Evolutionary conservation across 92 coral and sea anemone species (phyloP).

Genomic region (Pocillopora meandrina): DNA sequence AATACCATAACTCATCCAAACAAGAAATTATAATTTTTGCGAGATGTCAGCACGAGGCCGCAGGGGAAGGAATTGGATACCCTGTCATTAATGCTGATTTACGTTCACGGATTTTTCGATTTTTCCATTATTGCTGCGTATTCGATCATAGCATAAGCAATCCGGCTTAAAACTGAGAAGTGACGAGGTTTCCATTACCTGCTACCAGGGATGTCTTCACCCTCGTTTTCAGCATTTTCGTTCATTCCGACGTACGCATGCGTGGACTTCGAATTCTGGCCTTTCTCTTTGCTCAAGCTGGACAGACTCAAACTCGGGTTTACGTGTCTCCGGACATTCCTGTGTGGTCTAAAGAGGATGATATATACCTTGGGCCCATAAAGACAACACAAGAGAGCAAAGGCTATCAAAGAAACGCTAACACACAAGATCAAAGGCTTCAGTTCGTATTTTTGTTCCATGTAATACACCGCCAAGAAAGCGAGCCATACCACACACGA

Average conservation of each 20-base stretch:
- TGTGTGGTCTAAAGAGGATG: conserved; percentile 82
- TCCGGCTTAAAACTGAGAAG: not conserved
- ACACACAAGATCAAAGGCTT: conserved; percentile 79
- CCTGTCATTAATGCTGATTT: too few relatives aligned
- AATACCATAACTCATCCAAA: too few relatives aligned
- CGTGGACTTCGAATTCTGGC: conserved; percentile 57
- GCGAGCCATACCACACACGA: conserved; percentile 96
- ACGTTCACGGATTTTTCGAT: too few relatives aligned
- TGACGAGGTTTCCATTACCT: conserved; percentile 36
- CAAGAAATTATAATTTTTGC: too few relatives aligned
- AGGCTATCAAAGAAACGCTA: conserved; percentile 90
- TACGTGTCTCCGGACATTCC: conserved; percentile 80
- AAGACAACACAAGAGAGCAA: conserved; percentile 83
- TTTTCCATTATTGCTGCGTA: too few relatives aligned
- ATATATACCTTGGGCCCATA: conserved; percentile 95
- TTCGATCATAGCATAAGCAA: too few relatives aligned
- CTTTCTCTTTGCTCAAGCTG: conserved; percentile 75
- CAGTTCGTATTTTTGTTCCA: conserved; percentile 71
- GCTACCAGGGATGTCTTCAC: conserved; percentile 39
- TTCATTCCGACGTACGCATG: conserved; percentile 60
- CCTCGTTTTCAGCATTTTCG: conserved; percentile 26
- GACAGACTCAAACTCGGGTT: conserved; percentile 86
- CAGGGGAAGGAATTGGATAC: too few relatives aligned
- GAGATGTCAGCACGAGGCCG: too few relatives aligned
- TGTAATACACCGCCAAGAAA: conserved; percentile 85